Percentiles rank a stretch among this genome's conserved stretches.
Conservation (phyloP, 1,140 invertebrate species). For the Lasioglossum baleicum region DNA sequence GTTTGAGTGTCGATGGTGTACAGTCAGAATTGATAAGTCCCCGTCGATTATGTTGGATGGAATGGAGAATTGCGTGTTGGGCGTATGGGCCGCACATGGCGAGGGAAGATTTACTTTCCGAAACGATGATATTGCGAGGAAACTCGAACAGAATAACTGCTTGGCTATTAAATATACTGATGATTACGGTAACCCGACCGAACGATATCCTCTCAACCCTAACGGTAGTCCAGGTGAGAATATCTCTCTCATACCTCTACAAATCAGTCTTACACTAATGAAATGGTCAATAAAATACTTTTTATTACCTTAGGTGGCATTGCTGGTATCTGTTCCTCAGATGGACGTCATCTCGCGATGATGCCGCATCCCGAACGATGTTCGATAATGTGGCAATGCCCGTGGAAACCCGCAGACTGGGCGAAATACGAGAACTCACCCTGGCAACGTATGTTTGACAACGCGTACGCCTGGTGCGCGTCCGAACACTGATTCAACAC, state of each 20-base stretch:
- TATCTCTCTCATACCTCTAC: neutral
- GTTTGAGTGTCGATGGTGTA: conserved; percentile 95
- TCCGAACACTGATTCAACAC: conserved; percentile 1
- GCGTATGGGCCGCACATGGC: conserved; percentile 98
- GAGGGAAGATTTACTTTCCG: conserved; percentile 90
- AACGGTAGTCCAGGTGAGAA: conserved; percentile 89
- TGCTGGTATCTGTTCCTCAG: conserved; percentile 91
- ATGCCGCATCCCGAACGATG: conserved; percentile 99
- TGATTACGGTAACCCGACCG: conserved; percentile 88
- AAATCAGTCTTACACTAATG: neutral
- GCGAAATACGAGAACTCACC: conserved; percentile 84
- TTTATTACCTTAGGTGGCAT: conserved; percentile 83
- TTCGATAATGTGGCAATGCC: conserved; percentile 91
- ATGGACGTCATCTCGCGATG: conserved; percentile 96
- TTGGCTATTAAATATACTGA: conserved; percentile 91
- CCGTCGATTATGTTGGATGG: conserved; percentile 92
- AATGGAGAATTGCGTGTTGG: conserved; percentile 91
- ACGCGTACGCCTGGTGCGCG: conserved; percentile 91
- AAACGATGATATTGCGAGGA: conserved; percentile 79
- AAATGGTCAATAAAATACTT: neutral
- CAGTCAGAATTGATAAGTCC: conserved; percentile 87
- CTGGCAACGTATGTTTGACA: conserved; percentile 95
- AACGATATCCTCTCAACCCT: conserved; percentile 94
- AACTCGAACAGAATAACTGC: conserved; percentile 83
- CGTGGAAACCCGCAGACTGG: conserved; percentile 84